A percentile compares a stretch with the other conserved stretches of the same genome.
Evolutionary conservation across 1,140 invertebrate genomes (phyloP).

Genomic region (Cherax destructor): DNA sequence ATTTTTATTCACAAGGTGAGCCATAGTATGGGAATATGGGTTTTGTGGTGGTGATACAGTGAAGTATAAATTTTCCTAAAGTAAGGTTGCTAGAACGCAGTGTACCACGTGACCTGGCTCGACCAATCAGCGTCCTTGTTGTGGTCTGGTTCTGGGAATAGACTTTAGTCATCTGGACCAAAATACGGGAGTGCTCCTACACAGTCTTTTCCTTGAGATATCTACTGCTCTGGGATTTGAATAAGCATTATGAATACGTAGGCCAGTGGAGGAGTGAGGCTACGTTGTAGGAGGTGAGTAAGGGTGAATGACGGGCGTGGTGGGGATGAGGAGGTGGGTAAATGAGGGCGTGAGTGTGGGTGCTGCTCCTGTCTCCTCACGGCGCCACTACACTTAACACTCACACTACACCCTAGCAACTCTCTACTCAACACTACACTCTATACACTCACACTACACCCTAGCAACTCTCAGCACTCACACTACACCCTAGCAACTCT

Average conservation of each 20-base stretch:
- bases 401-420: background rate
- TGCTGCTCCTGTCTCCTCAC: background rate
- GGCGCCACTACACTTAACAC: conserved; percentile 1
- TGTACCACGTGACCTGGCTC: conserved; percentile 33
- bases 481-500: too few species aligned
- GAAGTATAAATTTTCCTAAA: background rate
- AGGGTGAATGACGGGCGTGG: background rate
- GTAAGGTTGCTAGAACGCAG: conserved; percentile 27
- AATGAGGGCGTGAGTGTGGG: background rate
- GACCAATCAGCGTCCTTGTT: conserved; percentile 61
- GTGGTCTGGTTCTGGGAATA: conserved; percentile 66
- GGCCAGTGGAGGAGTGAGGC: background rate
- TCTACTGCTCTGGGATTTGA: conserved; percentile 25
- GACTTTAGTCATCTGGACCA: conserved; percentile 64
- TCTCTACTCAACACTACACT: background rate
- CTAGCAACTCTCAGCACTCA: too few species aligned
- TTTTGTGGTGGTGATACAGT: background rate
- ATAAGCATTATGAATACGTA: conserved; percentile 31
- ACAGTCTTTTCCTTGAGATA: background rate
- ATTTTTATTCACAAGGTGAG: too few species aligned
- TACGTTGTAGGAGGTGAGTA: conserved; percentile 32
- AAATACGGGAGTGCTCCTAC: conserved; percentile 20
- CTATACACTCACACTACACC: background rate
- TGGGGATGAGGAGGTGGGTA: background rate
- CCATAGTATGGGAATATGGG: background rate